These are phyloP conservation scores for Eretmochelys imbricata DNA, from an alignment of 2,113 vertebrate genomes.

Conservation along the genomic window DNA sequence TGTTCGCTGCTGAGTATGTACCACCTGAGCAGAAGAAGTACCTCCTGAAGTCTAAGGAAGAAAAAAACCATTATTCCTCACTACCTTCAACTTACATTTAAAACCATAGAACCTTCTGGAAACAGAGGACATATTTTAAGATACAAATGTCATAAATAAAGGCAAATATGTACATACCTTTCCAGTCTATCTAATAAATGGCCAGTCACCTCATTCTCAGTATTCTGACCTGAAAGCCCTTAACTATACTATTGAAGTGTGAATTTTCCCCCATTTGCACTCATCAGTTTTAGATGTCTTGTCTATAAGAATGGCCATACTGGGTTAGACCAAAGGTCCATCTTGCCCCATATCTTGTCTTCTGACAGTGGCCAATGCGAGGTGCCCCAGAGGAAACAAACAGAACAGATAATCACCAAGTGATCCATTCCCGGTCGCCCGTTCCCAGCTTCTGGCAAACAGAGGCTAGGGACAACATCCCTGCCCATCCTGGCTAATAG, in stretches of 20 bases:
- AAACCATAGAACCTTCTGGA: not conserved
- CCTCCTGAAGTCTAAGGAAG: slow-evolving; percentile 81
- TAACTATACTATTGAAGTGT: not conserved
- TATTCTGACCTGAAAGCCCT: not conserved
- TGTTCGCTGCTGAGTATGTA: slow-evolving; percentile 89
- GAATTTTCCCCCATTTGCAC: not conserved
- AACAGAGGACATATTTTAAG: rapidly evolving
- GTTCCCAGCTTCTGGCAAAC: too few relatives aligned
- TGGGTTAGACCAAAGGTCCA: too few relatives aligned
- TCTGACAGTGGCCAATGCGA: too few relatives aligned
- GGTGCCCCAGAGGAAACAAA: too few relatives aligned
- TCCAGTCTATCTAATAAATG: not conserved
- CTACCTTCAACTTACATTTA: rapidly evolving
- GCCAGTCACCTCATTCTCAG: not conserved
- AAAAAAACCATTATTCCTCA: not conserved
- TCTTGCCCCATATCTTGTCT: too few relatives aligned
- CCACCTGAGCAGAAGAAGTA: slow-evolving; percentile 81
- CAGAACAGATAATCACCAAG: too few relatives aligned
- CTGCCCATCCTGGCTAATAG: too few relatives aligned
- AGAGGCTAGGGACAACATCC: too few relatives aligned
- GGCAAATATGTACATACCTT: not conserved
- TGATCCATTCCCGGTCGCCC: too few relatives aligned
- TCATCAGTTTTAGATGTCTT: not conserved
- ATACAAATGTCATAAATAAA: not conserved
- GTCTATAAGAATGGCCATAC: not conserved